phyloP scores from a whole-genome alignment of 2,888 invertebrate species.

The Drosophila anomelani region DNA sequence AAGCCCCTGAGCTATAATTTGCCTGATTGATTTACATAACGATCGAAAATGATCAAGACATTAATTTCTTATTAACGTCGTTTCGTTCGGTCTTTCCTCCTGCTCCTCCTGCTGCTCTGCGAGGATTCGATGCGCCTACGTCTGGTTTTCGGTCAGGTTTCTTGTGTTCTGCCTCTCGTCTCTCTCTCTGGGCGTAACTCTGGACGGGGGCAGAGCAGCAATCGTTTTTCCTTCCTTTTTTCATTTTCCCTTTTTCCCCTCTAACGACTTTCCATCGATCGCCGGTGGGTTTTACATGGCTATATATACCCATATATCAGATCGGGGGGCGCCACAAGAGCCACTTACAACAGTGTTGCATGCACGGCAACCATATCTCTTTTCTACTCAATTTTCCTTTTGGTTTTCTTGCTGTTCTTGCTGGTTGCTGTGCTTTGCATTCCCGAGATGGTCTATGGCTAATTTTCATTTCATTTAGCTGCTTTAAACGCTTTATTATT shows the following conservation, averaged over 20 bases:
- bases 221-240: slow-evolving; percentile 13
- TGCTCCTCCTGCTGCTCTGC: not conserved
- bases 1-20: slow-evolving; percentile 85
- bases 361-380: slow-evolving; percentile 27
- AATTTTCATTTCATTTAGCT: slow-evolving; percentile 43
- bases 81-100: slow-evolving; percentile 46
- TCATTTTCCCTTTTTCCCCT: slow-evolving; percentile 14
- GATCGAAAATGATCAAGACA: slow-evolving; percentile 85
- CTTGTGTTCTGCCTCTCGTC: not conserved
- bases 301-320: slow-evolving; percentile 21
- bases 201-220: slow-evolving; percentile 44
- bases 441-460: slow-evolving; percentile 11
- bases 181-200: slow-evolving; percentile 67
- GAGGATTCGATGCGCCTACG: slow-evolving; percentile 40
- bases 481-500: slow-evolving; percentile 39
- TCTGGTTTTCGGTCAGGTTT: slow-evolving; percentile 33
- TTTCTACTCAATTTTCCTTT: slow-evolving; percentile 9
- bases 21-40: slow-evolving; percentile 85
- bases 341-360: slow-evolving; percentile 39
- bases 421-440: not conserved
- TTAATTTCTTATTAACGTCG: slow-evolving; percentile 84
- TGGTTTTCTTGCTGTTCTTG: not conserved
- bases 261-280: slow-evolving; percentile 41
- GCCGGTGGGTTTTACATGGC: slow-evolving; percentile 35
- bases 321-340: slow-evolving; percentile 51